phyloP scores from a whole-genome alignment of 2,888 invertebrate species.

The Steinernema carpocapsae region DNA sequence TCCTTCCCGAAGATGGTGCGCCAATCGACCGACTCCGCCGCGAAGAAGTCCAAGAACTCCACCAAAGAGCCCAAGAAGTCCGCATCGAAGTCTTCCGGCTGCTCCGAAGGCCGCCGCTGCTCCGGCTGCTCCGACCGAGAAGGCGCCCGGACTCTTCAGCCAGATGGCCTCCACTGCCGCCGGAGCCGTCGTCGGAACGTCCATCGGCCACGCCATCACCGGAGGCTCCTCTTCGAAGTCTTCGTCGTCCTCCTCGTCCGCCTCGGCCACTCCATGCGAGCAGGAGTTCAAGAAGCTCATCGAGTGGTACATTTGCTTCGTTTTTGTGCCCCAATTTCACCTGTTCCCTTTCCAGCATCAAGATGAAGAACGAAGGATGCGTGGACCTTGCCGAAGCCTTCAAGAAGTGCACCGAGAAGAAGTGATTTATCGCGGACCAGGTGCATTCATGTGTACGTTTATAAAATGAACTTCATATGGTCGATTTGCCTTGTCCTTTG shows the following conservation, averaged over 20 bases:
- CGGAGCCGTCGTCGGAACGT: slow-evolving; percentile 22
- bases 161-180: slow-evolving; percentile 19
- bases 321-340: neutral
- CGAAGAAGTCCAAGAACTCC: neutral
- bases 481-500: neutral
- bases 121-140: neutral
- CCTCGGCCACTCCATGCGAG: slow-evolving; percentile 77
- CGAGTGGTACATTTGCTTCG: slow-evolving; percentile 75
- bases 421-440: neutral
- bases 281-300: slow-evolving; percentile 94
- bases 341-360: neutral
- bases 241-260: slow-evolving; percentile 49
- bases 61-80: neutral
- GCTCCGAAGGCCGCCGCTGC: neutral
- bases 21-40: neutral
- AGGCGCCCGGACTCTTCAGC: slow-evolving; percentile 16
- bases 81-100: neutral
- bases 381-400: slow-evolving; percentile 1
- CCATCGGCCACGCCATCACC: slow-evolving; percentile 2
- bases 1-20: neutral
- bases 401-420: slow-evolving; percentile 18
- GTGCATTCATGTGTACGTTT: neutral
- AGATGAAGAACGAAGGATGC: slow-evolving; percentile 6
- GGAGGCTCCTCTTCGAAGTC: neutral
- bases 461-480: neutral